Conservation (phyloP, 92 coral and sea anemone genomes). For the Galaxea fascicularis region DNA sequence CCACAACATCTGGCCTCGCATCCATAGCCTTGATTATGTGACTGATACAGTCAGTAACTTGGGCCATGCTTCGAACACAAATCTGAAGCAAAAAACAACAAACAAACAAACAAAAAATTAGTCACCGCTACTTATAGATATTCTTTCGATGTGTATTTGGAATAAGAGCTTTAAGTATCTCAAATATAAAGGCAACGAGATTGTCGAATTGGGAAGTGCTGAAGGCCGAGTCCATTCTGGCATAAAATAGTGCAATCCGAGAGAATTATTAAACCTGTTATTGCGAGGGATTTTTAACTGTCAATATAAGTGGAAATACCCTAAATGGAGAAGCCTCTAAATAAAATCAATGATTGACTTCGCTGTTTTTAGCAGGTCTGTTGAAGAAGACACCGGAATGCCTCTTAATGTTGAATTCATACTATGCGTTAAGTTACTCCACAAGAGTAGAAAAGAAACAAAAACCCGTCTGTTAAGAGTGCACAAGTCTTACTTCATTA, state of each 20-base stretch:
- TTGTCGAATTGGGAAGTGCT: neutral
- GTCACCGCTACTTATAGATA: neutral
- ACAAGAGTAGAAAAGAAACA: neutral
- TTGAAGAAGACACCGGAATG: neutral
- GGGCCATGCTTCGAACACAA: conserved; percentile 97
- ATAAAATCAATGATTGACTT: neutral
- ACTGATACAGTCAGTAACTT: conserved; percentile 81
- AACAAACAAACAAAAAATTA: too few relatives aligned
- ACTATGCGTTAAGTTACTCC: too few relatives aligned
- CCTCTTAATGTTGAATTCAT: too few relatives aligned
- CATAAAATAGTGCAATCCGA: too few relatives aligned
- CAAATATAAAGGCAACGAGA: too few relatives aligned
- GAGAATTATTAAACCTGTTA: too few relatives aligned
- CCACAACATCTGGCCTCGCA: conserved; percentile 85
- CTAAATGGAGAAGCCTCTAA: neutral
- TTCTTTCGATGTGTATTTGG: neutral
- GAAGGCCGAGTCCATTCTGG: neutral
- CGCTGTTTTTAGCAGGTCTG: neutral
- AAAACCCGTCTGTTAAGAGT: neutral
- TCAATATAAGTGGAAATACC: too few relatives aligned
- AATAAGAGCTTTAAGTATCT: neutral
- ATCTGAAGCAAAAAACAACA: conserved; percentile 52
- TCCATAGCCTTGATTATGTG: conserved; percentile 97
- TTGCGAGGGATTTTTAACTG: too few relatives aligned
- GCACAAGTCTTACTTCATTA: conserved; percentile 75